A percentile compares a stretch with the other conserved stretches of the same genome.
Conservation (phyloP, 2,113 vertebrate genomes). For the Catharus fuscescens region DNA sequence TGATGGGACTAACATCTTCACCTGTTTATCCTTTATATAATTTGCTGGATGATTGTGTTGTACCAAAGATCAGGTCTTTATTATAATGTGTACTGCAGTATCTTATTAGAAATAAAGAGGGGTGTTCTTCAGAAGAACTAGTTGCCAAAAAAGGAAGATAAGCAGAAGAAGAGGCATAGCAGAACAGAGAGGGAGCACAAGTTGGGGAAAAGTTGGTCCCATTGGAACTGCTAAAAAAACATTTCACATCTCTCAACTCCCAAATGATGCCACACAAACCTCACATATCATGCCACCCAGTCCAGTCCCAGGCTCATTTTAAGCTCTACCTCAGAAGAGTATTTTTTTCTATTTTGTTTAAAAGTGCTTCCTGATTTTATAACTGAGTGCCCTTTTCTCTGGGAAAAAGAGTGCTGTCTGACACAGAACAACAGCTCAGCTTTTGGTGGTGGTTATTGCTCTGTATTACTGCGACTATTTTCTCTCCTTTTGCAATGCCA, state of each 20-base stretch:
- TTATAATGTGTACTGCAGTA: not conserved
- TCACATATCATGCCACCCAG: not conserved
- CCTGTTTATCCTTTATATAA: not conserved
- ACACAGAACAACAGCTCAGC: not conserved
- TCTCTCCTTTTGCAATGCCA: not conserved
- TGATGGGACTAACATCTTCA: not conserved
- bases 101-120: not conserved
- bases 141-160: not conserved
- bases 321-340: not conserved
- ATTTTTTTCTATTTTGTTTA: not conserved
- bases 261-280: not conserved
- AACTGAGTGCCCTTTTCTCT: not conserved
- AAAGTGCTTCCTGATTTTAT: not conserved
- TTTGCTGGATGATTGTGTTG: accelerated
- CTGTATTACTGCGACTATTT: not conserved
- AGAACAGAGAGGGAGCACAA: not conserved
- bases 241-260: not conserved
- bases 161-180: not conserved
- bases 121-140: not conserved
- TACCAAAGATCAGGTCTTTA: not conserved
- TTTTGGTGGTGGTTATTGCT: not conserved
- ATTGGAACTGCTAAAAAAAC: not conserved
- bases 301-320: not conserved
- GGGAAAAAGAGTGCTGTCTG: not conserved
- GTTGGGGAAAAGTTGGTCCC: not conserved